Evolutionary conservation across 2,888 invertebrate species (phyloP), one percentile per base, ranked within the genome.

Genomic region (Desoria tigrina): DNA sequence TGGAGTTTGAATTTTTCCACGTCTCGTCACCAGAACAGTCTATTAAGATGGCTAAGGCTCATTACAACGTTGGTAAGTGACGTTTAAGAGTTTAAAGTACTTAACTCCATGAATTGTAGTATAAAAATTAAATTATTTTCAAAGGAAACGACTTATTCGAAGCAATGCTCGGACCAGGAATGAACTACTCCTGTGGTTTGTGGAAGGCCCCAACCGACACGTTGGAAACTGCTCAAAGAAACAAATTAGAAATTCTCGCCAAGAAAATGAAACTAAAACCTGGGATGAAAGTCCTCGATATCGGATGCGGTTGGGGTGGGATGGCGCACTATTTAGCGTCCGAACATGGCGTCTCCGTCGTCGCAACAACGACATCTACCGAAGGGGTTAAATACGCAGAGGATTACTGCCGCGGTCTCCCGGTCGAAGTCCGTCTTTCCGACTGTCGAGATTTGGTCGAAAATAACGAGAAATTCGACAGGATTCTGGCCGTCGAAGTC

Each of bases 291-390:
- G 67, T 70, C 9, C 67, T 70, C 18, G 70, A 70, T 7, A 65
- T 70, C 32, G 70, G 70, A 2, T 67, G 70, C 53, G 70, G 70
- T 3, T 70, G 61, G 60, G 70, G 70, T 18, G 63, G 49, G 18
- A 58, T 70, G n/a, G 64, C 62, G 2, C 37, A 68, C 42, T 58
- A 63, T 23, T 42, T 70, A 9, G 55, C 63, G 1, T 2, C 49
- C 2, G 37, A 63, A 11, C 54, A 56, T 26, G 57, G 57, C 18
- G 63, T 63, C n/a, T 21, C 23, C 11, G 55, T 49, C 3, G 63
- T 55, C 1, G 56, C 32, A 39, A 51, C 39, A 11, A 61, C 50
- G 3, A 26, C 26, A 2, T 61, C 61, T 0, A n/a, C 39, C 1
- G 61, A 61, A 32, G 51, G 51, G 32, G 53, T 42, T 6, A 53